phyloP scores from a whole-genome alignment of 2,888 invertebrate genomes.

The Empis livida region DNA sequence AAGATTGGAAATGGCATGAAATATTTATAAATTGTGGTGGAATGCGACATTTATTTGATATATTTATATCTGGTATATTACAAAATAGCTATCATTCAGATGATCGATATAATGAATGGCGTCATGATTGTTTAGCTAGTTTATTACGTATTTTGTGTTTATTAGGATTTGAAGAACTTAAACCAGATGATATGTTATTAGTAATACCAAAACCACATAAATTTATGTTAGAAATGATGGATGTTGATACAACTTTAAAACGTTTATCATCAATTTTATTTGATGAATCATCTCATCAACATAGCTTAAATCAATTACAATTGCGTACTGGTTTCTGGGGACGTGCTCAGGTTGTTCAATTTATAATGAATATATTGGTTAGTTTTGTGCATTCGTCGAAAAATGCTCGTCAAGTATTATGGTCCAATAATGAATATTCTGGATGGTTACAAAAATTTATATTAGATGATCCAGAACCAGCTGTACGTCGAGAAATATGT shows the following conservation, averaged over 20 bases:
- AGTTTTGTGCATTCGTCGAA: slow-evolving; percentile 86
- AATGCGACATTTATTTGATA: slow-evolving; percentile 74
- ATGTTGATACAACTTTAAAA: slow-evolving; percentile 68
- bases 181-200: slow-evolving; percentile 40
- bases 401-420: slow-evolving; percentile 61
- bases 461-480: slow-evolving; percentile 84
- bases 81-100: slow-evolving; percentile 62
- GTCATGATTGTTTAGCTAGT: slow-evolving; percentile 85
- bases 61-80: slow-evolving; percentile 75
- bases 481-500: slow-evolving; percentile 82
- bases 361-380: slow-evolving; percentile 81
- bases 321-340: slow-evolving; percentile 91
- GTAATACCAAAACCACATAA: slow-evolving; percentile 48
- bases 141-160: slow-evolving; percentile 75
- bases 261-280: slow-evolving; percentile 76
- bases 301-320: slow-evolving; percentile 47
- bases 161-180: slow-evolving; percentile 54
- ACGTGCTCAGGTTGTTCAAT: slow-evolving; percentile 82
- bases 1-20: slow-evolving; percentile 49
- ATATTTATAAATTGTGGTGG: slow-evolving; percentile 80
- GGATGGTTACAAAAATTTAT: slow-evolving; percentile 76
- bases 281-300: slow-evolving; percentile 62
- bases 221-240: slow-evolving; percentile 66
- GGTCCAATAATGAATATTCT: slow-evolving; percentile 59
- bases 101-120: slow-evolving; percentile 57